These are phyloP conservation scores for Picathartes gymnocephalus DNA, from an alignment of 2,113 vertebrate species.

Conservation along the genomic window DNA sequence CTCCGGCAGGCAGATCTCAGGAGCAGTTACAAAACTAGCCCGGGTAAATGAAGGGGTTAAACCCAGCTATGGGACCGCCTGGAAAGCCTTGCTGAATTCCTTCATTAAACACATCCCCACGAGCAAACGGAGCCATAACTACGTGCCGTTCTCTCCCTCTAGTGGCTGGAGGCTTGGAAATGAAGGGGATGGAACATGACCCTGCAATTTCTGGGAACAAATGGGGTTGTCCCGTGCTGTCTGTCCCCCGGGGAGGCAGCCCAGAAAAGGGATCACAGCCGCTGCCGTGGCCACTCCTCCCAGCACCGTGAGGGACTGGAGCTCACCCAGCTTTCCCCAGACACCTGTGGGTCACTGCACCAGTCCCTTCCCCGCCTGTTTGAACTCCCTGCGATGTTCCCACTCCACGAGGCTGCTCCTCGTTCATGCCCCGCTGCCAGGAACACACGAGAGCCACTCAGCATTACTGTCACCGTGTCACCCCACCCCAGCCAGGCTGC, in stretches of 20 bases:
- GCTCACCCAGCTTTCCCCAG: neutral
- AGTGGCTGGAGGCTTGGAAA: conserved; percentile 45
- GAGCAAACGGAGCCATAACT: neutral
- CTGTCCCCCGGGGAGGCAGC: neutral
- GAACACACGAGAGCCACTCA: neutral
- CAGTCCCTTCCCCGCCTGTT: fast-evolving
- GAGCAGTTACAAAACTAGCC: neutral
- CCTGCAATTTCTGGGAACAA: neutral
- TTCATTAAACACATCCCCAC: neutral
- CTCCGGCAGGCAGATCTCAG: neutral
- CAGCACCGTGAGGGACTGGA: neutral
- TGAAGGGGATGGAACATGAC: neutral
- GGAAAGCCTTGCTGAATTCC: neutral
- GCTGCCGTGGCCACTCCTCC: neutral
- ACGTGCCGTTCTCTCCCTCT: conserved; percentile 42
- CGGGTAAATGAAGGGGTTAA: neutral
- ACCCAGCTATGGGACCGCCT: neutral
- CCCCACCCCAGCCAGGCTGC: neutral
- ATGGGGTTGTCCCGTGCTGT: neutral
- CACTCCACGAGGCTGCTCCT: fast-evolving
- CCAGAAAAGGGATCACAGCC: neutral
- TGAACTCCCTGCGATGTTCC: neutral
- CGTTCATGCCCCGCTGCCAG: neutral
- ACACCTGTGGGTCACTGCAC: fast-evolving
- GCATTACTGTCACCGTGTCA: neutral